A percentile compares a stretch with the other conserved stretches of the same genome.
These are phyloP conservation scores for Cirrhinus molitorella DNA, from an alignment of 2,797 vertebrate genomes.

Conservation along the genomic window DNA sequence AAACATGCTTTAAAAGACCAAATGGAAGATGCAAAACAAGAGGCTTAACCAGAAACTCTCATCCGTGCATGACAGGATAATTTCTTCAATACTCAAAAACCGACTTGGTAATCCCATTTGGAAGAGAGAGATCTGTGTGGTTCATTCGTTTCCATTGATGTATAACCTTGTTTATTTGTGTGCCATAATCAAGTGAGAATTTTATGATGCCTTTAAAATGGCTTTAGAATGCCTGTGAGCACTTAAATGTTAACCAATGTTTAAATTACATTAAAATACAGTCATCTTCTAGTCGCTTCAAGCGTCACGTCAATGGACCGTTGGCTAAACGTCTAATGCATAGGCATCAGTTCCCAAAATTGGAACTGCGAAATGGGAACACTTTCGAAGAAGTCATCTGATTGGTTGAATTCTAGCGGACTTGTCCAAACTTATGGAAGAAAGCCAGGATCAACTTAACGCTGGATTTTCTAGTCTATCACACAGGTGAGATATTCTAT, in stretches of 20 bases:
- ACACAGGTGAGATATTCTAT: too few relatives aligned
- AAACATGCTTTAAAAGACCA: conserved; percentile 48
- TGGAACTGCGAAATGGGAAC: background rate
- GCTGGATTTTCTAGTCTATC: too few relatives aligned
- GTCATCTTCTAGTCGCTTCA: background rate
- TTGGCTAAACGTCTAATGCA: background rate
- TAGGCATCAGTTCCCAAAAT: background rate
- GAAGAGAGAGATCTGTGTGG: background rate
- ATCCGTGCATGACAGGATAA: conserved; percentile 32
- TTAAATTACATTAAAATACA: conserved; percentile 12
- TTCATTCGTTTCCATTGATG: conserved; percentile 28
- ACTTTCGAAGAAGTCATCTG: background rate
- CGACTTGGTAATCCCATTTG: background rate
- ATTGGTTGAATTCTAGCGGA: background rate
- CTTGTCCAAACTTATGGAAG: background rate
- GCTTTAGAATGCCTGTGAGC: background rate
- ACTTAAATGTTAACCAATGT: conserved; percentile 17
- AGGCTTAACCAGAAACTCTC: conserved; percentile 21
- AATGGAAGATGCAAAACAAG: conserved; percentile 31
- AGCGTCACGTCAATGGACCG: background rate
- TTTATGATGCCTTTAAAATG: background rate
- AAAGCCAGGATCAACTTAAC: too few relatives aligned
- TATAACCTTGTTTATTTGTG: conserved; percentile 37
- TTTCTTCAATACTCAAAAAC: conserved; percentile 16
- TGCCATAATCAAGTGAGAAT: conserved; percentile 31